Conservation (phyloP, 2,113 vertebrate genomes). For the Dicentrarchus labrax region DNA sequence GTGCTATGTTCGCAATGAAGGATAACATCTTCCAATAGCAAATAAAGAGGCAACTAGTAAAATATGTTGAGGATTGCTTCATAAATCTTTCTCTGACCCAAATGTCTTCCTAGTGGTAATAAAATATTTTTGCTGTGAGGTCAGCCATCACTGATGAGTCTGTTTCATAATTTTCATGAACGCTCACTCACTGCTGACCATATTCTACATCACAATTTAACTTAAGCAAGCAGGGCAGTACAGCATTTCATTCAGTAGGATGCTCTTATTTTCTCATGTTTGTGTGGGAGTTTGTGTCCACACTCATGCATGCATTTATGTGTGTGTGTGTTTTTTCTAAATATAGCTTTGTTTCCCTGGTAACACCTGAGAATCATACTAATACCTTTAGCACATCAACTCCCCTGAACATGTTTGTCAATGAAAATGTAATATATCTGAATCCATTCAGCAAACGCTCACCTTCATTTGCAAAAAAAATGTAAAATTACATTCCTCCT, state of each 20-base stretch:
- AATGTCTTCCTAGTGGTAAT: background rate
- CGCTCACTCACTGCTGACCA: background rate
- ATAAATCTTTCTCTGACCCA: conserved; percentile 19
- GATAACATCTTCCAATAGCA: background rate
- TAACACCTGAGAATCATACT: conserved; percentile 69
- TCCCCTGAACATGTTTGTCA: conserved; percentile 40
- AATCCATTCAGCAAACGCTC: conserved; percentile 34
- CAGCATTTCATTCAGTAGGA: conserved; percentile 14
- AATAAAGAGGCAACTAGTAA: conserved; percentile 3
- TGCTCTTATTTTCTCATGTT: conserved; percentile 26
- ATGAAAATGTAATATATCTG: conserved; percentile 35
- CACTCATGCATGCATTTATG: conserved; percentile 38
- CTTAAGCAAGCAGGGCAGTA: background rate
- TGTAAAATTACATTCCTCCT: background rate
- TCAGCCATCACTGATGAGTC: background rate
- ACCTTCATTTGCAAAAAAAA: background rate
- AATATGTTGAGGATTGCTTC: conserved; percentile 6
- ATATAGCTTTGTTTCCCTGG: conserved; percentile 77
- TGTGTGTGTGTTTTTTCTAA: conserved; percentile 64
- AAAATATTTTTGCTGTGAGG: background rate
- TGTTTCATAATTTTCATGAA: background rate
- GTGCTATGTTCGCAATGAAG: conserved; percentile 12
- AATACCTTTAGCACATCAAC: conserved; percentile 41
- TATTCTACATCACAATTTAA: conserved; percentile 1
- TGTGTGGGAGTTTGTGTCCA: conserved; percentile 52